Evolutionary conservation across 2,797 vertebrate genomes (phyloP).

Genomic region (Liparis tanakae): DNA sequence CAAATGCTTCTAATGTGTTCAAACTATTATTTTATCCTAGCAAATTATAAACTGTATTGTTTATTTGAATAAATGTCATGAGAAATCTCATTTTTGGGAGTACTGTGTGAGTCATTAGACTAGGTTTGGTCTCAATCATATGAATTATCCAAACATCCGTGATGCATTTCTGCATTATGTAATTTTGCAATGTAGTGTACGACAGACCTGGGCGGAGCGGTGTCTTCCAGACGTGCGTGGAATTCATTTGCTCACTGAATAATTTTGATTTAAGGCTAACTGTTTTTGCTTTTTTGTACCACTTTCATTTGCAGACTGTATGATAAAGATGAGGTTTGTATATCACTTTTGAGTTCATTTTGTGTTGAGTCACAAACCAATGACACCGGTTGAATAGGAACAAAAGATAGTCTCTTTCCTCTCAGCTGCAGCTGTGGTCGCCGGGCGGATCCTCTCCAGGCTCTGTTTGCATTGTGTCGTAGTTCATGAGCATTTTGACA

Average conservation of each 20-base stretch:
- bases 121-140: constrained; percentile 66
- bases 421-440: constrained; percentile 57
- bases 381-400: constrained; percentile 52
- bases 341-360: constrained; percentile 54
- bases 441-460: constrained; percentile 66
- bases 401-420: constrained; percentile 62
- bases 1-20: constrained; percentile 81
- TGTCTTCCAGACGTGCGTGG: constrained; percentile 70
- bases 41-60: constrained; percentile 84
- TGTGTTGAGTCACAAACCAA: constrained; percentile 53
- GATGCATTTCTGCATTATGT: constrained; percentile 66
- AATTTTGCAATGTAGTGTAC: constrained; percentile 61
- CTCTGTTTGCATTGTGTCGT: constrained; percentile 73
- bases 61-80: constrained; percentile 87
- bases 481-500: constrained; percentile 74
- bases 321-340: constrained; percentile 43
- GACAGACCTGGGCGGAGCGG: constrained; percentile 63
- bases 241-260: constrained; percentile 51
- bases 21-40: constrained; percentile 83
- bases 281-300: constrained; percentile 45
- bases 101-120: constrained; percentile 81
- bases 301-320: constrained; percentile 59
- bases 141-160: constrained; percentile 64
- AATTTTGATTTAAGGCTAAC: constrained; percentile 31
- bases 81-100: constrained; percentile 80